phyloP scores from a whole-genome alignment of 1,140 invertebrate species.

The Aphaenogaster floridana region DNA sequence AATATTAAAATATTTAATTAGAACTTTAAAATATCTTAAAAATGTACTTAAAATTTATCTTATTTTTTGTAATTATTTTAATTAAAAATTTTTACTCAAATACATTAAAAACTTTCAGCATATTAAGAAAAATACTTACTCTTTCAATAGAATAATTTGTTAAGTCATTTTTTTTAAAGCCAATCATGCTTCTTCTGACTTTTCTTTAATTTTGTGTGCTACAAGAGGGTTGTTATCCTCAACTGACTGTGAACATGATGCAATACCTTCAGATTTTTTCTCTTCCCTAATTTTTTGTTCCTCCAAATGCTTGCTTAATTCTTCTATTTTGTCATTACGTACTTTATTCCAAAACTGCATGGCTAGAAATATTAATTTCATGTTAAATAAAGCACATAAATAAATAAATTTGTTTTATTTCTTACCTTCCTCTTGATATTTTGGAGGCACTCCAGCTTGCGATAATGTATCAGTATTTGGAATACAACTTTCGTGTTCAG shows the following conservation, averaged over 20 bases:
- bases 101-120: not conserved
- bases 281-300: conserved; percentile 80
- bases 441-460: conserved; percentile 79
- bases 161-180: not conserved
- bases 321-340: conserved; percentile 75
- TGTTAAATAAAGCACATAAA: not conserved
- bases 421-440: conserved; percentile 81
- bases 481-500: conserved; percentile 72
- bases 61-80: not conserved
- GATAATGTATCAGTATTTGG: conserved; percentile 79
- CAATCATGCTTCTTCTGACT: conserved; percentile 17
- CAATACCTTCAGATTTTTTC: conserved; percentile 78
- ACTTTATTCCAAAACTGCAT: conserved; percentile 78
- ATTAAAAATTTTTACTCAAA: not conserved
- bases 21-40: conserved; percentile 5
- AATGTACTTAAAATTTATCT: conserved; percentile 1
- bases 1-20: conserved; percentile 18
- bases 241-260: conserved; percentile 79
- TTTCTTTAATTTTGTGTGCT: conserved; percentile 72
- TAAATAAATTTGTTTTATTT: not conserved
- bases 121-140: conserved; percentile 1
- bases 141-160: not conserved
- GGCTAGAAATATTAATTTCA: conserved; percentile 70
- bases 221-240: conserved; percentile 80
- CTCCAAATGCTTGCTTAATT: conserved; percentile 78